Conservation (phyloP, 92 coral and sea anemone genomes). For the Epizoanthus scotinus region DNA sequence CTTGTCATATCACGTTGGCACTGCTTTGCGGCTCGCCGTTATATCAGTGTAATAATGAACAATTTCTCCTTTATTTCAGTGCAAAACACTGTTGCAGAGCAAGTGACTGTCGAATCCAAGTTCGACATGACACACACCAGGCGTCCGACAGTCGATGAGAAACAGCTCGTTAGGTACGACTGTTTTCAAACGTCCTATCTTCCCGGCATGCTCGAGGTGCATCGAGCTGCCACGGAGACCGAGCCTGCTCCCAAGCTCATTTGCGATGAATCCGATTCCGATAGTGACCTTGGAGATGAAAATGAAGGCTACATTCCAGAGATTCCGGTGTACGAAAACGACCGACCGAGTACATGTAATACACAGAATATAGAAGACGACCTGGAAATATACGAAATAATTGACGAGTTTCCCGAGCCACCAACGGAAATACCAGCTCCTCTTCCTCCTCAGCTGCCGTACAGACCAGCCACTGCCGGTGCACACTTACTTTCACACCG, state of each 20-base stretch:
- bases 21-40: no score
- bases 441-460: background rate
- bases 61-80: background rate
- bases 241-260: slow-evolving; percentile 44
- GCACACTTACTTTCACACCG: background rate
- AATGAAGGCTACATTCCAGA: slow-evolving; percentile 23
- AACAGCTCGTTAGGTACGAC: slow-evolving; percentile 36
- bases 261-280: slow-evolving; percentile 48
- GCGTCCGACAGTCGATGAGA: slow-evolving; percentile 49
- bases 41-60: no score
- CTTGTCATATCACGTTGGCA: no score
- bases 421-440: background rate
- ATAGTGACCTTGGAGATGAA: slow-evolving; percentile 30
- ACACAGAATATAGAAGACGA: background rate
- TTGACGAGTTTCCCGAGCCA: background rate
- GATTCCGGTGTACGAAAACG: slow-evolving; percentile 8
- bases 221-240: background rate
- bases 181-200: slow-evolving; percentile 54
- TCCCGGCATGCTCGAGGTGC: slow-evolving; percentile 28
- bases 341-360: background rate
- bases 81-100: background rate
- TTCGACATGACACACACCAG: slow-evolving; percentile 56
- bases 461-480: background rate
- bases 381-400: background rate
- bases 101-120: background rate